Evolutionary conservation across 1,140 invertebrate genomes (phyloP), one percentile per base, ranked within the genome.

Genomic region (Sesamia nonagrioides): DNA sequence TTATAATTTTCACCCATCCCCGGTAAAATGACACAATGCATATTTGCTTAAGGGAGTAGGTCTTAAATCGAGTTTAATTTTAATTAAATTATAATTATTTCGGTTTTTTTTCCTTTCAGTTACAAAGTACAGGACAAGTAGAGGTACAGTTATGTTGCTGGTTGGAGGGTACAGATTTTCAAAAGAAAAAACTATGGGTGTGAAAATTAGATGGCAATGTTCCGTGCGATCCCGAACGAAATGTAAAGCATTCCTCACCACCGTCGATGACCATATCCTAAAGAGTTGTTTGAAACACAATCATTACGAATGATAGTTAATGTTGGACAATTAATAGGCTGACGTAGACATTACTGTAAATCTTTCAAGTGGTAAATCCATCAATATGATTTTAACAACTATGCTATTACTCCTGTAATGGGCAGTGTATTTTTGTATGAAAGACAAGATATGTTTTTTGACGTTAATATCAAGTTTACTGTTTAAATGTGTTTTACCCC

Each of bases 201-300:
- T n/a, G 1, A 85, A 60, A 18, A 85, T 68, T 13, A 61, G 87
- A 61, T 88, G 88, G 88, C 83, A 85, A 7, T 89, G 88, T 56
- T 81, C 80, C 0, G 81, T 77, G 18, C 79, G 84, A 33, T 81
- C 80, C 1, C 72, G 80, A 6, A 80, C 84, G 0, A 86, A 80
- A 75, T 89, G 88, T 60, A 84, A 73, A 50, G 88, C 88, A 0
- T 82, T 79, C 35, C 50, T 89, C 2, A 85, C 78, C 11, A 87
- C 86, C 7, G 35, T 82, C 5, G 79, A 87, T 7, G 82, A 63
- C 6, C 21, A 63, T 13, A 21, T 82, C 1, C 8, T 80, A 0
- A 82, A 75, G 61, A 78, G 74, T 58, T 75, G 58, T 35, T 68
- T 86, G 3, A 8, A 54, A 2, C 84, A 86, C 50, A 86, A 84